Evolutionary conservation across 1,140 invertebrate genomes (phyloP), one percentile per base, ranked within the genome.

Genomic region (Pseudomyrmex concolor): DNA sequence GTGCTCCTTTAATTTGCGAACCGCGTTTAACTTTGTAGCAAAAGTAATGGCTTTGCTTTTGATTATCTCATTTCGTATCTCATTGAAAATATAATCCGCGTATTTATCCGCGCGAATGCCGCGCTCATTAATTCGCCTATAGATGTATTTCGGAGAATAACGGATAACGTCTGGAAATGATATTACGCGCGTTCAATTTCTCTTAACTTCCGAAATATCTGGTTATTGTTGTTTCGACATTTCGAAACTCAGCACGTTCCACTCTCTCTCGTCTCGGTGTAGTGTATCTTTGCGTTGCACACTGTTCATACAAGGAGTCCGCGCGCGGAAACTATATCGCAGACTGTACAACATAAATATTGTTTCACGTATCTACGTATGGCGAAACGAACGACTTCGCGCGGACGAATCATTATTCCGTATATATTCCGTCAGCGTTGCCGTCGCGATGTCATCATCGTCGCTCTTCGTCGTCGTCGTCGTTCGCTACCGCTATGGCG

Each of bases 1-100:
- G 78, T 74, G 78, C 71, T 74, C 78, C 60, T 73, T 82, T 73
- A 82, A 82, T 82, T 82, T 74, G 71, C 70, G 78, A 74, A 48
- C 25, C 78, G 59, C 71, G 60, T 73, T 82, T 74, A 82, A 82
- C 78, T 82, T 63, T 63, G 51, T 59, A 70, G 76, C 55, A 15
- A 80, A 71, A 80, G 76, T 59, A 80, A 80, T 59, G 43, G 66
- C 76, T 17, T 71, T 70, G 43, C 76, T 80, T 34, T 80, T 80
- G 66, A 71, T 60, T 70, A 50, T 80, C 66, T 34, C 34, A 34
- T 34, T 71, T 80, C 51, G 64, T 70, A 59, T 50, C 43, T 57
- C 43, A 70, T 70, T 17, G 76, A 80, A 80, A 80, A 71, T 71
- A 71, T 48, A 80, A 80, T 22, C n/a, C 54, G 64, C 34, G 7